Evolutionary conservation across 2,797 vertebrate species (phyloP).

Genomic region (Lerista edwardsae): DNA sequence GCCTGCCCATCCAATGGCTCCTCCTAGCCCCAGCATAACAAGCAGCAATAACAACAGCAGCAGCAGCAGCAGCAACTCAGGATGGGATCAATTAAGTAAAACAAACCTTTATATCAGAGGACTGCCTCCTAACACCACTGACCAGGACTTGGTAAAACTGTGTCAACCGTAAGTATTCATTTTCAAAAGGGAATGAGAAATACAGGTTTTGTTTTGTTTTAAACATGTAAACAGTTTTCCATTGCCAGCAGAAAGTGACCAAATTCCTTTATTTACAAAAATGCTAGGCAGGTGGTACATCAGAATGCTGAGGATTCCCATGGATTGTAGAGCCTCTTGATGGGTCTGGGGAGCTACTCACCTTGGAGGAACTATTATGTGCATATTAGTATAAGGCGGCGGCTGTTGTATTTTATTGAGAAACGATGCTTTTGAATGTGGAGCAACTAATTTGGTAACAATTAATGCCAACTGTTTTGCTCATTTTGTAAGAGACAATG

Average conservation of each 20-base stretch:
- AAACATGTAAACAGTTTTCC: background rate
- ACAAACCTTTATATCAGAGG: constrained; percentile 99
- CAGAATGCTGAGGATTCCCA: background rate
- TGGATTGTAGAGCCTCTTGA: background rate
- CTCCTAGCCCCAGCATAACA: constrained; percentile 95
- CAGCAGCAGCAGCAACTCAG: constrained; percentile 91
- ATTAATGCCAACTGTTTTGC: background rate
- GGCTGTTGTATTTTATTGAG: background rate
- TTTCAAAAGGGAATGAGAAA: constrained; percentile 41
- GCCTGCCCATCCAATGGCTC: constrained; percentile 93
- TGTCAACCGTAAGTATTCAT: constrained; percentile 94
- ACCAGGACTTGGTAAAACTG: constrained; percentile 98
- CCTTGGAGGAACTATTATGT: background rate
- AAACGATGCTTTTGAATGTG: background rate
- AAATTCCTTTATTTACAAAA: background rate
- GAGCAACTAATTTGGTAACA: background rate
- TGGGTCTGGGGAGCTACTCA: background rate
- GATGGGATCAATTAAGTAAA: constrained; percentile 99
- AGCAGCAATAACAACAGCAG: constrained; percentile 96
- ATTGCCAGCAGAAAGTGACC: background rate
- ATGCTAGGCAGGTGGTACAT: background rate
- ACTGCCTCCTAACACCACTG: constrained; percentile 93
- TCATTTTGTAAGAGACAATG: background rate
- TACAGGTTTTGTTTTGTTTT: background rate
- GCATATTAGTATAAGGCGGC: background rate